phyloP scores from a whole-genome alignment of 2,113 vertebrate species.

The Hemiprocne comata region DNA sequence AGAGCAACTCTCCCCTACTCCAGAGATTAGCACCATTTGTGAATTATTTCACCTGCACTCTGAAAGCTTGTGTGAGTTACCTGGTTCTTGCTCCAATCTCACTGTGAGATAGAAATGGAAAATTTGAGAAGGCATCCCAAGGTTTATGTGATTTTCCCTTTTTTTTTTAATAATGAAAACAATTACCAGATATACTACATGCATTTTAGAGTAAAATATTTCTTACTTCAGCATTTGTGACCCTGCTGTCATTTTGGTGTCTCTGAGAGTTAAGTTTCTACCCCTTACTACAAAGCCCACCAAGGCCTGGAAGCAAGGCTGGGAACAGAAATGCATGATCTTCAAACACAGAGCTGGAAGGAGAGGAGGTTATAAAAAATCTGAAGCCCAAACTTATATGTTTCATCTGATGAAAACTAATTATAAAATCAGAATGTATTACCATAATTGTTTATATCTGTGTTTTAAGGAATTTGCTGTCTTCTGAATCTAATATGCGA shows the following conservation, averaged over 20 bases:
- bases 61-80: not conserved
- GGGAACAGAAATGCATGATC: not conserved
- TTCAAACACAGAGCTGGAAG: constrained; percentile 12
- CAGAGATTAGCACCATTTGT: constrained; percentile 5
- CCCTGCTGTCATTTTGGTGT: not conserved
- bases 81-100: not conserved
- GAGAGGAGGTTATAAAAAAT: constrained; percentile 6
- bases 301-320: not conserved
- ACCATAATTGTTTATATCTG: constrained; percentile 77
- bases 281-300: not conserved
- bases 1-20: not conserved
- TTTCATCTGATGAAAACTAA: constrained; percentile 66
- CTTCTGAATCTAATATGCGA: constrained; percentile 77
- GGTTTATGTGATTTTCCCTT: not conserved
- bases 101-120: not conserved
- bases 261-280: not conserved
- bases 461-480: constrained; percentile 77
- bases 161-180: not conserved
- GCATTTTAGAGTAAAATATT: not conserved
- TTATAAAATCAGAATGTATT: constrained; percentile 71
- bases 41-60: not conserved
- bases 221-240: not conserved
- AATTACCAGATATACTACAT: not conserved
- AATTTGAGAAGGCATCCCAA: not conserved
- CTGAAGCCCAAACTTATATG: constrained; percentile 10